Base-by-base conservation (phyloP, 2,113 vertebrate genomes). In the Martes martes region DNA sequence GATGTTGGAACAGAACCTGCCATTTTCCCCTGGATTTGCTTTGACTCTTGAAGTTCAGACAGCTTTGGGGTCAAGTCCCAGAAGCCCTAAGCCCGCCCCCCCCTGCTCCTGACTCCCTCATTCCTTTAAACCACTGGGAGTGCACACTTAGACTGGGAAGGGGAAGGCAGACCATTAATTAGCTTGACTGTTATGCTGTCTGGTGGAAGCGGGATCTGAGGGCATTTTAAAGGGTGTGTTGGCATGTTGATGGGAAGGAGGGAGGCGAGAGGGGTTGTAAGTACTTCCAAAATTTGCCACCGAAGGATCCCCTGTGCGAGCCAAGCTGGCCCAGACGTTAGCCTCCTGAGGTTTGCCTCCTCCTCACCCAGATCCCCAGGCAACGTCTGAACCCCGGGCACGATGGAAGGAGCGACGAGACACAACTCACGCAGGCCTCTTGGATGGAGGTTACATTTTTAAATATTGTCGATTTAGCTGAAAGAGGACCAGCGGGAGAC, bases 91-190 rank as follows among this genome's bases (percentile, higher is more conserved):
- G 61, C 91, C 79, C 78, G 24, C 52, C 74, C 36, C 74, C 74
- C 55, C 61, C 45, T n/a, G n/a, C 33, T 89, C 76, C 36, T 4
- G 26, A 57, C 84, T 85, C 89, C 55, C 59, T 61, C 95, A 95
- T 95, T 93, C 96, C 79, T 98, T 89, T 96, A 98, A 97, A 69
- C 97, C 96, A 33, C 89, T 95, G 96, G 97, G 96, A 95, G 52
- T 13, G 28, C 8, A 28, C 76, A 82, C 67, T 95, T 88, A 71
- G 24, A 36, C 61, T 80, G 89, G 1, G 23, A 90, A 83, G 52
- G 78, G 61, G 79, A 74, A 89, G 81, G 82, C 95, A 94, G 96
- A 91, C 83, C 95, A 93, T 97, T 94, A 92, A 97, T 96, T 94
- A 98, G 96, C 87, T 82, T 21, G 39, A 84, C 91, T 87, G 94